Base-by-base conservation (phyloP, 2,888 invertebrate genomes). In the Cosmia pyralina region DNA sequence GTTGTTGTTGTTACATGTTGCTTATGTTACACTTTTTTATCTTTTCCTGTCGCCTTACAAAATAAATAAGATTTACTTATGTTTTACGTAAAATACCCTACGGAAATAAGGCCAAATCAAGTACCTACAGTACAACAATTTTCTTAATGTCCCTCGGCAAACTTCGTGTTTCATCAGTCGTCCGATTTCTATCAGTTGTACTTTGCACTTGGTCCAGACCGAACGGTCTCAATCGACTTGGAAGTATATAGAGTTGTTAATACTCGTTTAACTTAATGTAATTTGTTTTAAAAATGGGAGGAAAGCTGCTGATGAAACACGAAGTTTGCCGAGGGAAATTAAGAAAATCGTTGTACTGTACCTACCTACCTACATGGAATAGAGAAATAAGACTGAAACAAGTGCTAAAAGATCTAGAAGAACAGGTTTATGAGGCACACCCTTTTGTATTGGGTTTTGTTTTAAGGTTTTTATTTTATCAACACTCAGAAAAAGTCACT, bases 51-150 rank as follows among this genome's bases (percentile, higher is more conserved):
- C 10, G 11, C n/a, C n/a, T 52, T 1, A 60, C 19, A n/a, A 74
- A 34, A 22, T 68, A 57, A 52, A 64, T 44, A 41, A 48, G 53
- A 65, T 28, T 28, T 28, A 52, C n/a, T n/a, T n/a, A 50, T 22
- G 22, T 44, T 52, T 22, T 38, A 28, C 44, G 41, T 22, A 15
- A 4, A 38, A 55, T 50, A 48, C 17, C 38, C 6, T 17, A 60
- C 2, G 15, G 2, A 53, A 22, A 52, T 15, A 19, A 60, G 0
- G 17, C 6, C n/a, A 69, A 15, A 68, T 15, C 46, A 41, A 64
- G 38, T 22, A n/a, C n/a, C n/a, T n/a, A n/a, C n/a, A n/a, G n/a
- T n/a, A 28, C 28, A 28, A 28, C 28, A 2, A 28, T 3, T 28
- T 28, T 28, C 28, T 28, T 28, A 28, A 28, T 28, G 28, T 28